These are phyloP conservation scores for Lamproptera curius DNA, from an alignment of 2,888 invertebrate species.

Conservation along the genomic window DNA sequence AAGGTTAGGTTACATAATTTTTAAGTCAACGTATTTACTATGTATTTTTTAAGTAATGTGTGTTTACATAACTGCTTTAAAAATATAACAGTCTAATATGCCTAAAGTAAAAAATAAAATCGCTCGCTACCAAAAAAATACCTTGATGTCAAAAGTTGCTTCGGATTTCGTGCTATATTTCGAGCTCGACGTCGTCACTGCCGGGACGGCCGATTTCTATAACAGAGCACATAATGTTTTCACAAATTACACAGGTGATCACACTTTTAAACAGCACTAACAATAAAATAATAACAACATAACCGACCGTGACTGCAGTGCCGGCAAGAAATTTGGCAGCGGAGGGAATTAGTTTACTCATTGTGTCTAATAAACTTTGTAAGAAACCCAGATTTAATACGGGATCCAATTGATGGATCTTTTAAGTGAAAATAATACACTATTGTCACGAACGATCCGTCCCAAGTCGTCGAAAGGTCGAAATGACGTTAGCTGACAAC, in stretches of 20 bases:
- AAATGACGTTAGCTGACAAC: constrained; percentile 15
- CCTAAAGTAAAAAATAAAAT: background rate
- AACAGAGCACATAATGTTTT: constrained; percentile 30
- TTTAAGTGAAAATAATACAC: constrained; percentile 4
- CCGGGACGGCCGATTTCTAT: constrained; percentile 60
- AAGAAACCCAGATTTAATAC: constrained; percentile 53
- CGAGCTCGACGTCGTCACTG: constrained; percentile 54
- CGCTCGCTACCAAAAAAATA: constrained; percentile 33
- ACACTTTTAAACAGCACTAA: background rate
- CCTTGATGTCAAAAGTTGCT: constrained; percentile 80
- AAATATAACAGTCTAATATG: background rate
- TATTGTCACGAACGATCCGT: constrained; percentile 9
- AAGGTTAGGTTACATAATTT: constrained; percentile 74
- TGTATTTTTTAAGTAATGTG: no score
- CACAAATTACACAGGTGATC: constrained; percentile 1
- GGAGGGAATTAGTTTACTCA: constrained; percentile 65
- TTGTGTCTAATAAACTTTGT: constrained; percentile 47
- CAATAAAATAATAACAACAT: constrained; percentile 19
- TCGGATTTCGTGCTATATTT: constrained; percentile 80
- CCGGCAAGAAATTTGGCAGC: constrained; percentile 54
- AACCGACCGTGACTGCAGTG: constrained; percentile 52
- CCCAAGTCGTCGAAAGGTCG: constrained; percentile 8
- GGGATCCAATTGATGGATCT: constrained; percentile 18
- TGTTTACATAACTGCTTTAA: no score
- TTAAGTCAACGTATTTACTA: no score